Conservation (phyloP, 1,140 invertebrate species). For the Zaprionus nigranus region DNA sequence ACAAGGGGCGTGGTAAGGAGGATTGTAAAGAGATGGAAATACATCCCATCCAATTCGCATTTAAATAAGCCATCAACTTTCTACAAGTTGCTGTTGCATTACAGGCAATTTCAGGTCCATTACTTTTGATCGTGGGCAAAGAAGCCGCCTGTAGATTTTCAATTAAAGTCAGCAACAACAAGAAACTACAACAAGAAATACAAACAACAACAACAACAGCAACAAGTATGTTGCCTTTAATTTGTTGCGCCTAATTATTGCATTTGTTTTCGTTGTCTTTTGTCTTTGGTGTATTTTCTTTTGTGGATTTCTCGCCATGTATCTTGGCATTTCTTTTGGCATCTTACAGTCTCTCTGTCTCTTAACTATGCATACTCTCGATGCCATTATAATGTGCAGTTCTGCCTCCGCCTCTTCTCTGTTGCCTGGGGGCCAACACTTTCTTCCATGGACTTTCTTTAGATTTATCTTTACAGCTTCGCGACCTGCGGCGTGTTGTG, state of each 20-base stretch:
- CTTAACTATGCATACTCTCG: conserved; percentile 37
- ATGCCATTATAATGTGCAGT: conserved; percentile 59
- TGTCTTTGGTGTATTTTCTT: conserved; percentile 41
- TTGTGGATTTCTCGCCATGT: not conserved
- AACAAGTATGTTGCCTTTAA: conserved; percentile 45
- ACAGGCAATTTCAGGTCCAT: conserved; percentile 35
- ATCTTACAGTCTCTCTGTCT: conserved; percentile 38
- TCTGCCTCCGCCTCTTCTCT: conserved; percentile 32
- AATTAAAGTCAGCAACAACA: conserved; percentile 47
- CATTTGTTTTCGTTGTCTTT: conserved; percentile 60
- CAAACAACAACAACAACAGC: conserved; percentile 36
- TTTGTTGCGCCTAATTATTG: conserved; percentile 71
- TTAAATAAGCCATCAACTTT: conserved; percentile 67
- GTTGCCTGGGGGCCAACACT: conserved; percentile 73
- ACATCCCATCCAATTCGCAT: conserved; percentile 42
- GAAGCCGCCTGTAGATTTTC: conserved; percentile 44
- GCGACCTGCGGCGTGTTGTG: conserved; percentile 35
- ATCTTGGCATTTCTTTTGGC: conserved; percentile 26
- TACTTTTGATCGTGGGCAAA: conserved; percentile 36
- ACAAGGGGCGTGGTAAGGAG: conserved; percentile 13
- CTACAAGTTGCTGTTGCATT: conserved; percentile 31
- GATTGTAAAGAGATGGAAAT: conserved; percentile 45
- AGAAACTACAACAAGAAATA: conserved; percentile 19
- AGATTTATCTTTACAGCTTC: conserved; percentile 49
- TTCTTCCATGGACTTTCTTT: conserved; percentile 77